A percentile compares a stretch with the other conserved stretches of the same genome.
These are phyloP conservation scores for Malaclemys terrapin DNA, from an alignment of 2,113 vertebrate species.

Conservation along the genomic window DNA sequence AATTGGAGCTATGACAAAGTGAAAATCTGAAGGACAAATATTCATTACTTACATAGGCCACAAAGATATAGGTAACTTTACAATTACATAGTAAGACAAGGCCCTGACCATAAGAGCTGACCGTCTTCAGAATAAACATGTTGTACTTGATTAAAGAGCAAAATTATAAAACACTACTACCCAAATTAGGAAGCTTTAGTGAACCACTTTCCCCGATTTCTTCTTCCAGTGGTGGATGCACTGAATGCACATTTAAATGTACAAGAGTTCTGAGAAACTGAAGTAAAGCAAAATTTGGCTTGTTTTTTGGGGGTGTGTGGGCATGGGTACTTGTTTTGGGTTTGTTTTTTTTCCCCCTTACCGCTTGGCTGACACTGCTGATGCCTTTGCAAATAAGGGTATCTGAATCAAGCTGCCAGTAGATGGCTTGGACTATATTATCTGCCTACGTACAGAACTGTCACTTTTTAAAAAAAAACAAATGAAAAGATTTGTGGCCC, in stretches of 20 bases:
- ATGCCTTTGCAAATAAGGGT: background rate
- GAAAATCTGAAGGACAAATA: too few species aligned
- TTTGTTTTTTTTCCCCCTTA: background rate
- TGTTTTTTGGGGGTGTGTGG: too few species aligned
- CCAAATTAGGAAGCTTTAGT: background rate
- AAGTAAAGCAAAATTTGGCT: background rate
- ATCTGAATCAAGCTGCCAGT: background rate
- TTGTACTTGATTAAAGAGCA: background rate
- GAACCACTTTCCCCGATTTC: background rate
- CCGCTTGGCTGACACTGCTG: background rate
- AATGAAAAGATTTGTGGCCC: background rate
- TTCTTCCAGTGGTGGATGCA: background rate
- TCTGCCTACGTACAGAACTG: background rate
- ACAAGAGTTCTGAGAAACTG: background rate
- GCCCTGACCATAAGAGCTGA: background rate
- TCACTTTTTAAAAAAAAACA: background rate
- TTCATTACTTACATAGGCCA: too few species aligned
- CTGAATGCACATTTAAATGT: background rate
- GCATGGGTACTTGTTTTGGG: background rate
- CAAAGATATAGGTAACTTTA: too few species aligned
- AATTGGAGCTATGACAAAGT: too few species aligned
- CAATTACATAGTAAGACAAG: background rate
- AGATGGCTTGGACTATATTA: background rate
- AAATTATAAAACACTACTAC: background rate
- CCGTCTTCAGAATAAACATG: background rate